These are phyloP conservation scores for Tiliacea aurago DNA, from an alignment of 2,888 invertebrate species.

Conservation along the genomic window DNA sequence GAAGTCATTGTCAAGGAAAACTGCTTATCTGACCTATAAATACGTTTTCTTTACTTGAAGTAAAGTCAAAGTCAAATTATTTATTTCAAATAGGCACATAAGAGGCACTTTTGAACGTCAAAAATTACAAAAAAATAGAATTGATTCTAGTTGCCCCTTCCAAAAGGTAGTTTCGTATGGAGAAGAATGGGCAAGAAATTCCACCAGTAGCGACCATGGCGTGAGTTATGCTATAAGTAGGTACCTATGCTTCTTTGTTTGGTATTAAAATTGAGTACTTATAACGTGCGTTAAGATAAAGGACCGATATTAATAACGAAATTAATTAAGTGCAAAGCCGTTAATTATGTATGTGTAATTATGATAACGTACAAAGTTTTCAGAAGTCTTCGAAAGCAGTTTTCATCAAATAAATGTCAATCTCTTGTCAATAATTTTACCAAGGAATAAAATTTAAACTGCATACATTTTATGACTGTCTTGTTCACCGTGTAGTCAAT, in stretches of 20 bases:
- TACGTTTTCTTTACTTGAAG: neutral
- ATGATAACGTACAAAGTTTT: neutral
- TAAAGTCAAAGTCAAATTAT: too few species aligned
- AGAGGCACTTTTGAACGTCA: too few species aligned
- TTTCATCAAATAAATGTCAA: neutral
- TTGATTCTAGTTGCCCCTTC: too few species aligned
- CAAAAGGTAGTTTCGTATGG: too few species aligned
- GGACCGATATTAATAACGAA: neutral
- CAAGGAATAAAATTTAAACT: neutral
- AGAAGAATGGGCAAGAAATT: too few species aligned
- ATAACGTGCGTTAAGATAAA: neutral
- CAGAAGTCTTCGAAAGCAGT: too few species aligned
- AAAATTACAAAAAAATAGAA: too few species aligned
- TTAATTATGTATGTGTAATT: neutral
- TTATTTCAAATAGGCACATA: too few species aligned
- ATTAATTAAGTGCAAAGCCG: neutral
- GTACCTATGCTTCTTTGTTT: neutral
- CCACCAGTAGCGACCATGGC: too few species aligned
- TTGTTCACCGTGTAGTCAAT: neutral
- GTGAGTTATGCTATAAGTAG: neutral
- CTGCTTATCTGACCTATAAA: neutral
- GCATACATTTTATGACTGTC: neutral
- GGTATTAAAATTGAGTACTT: neutral
- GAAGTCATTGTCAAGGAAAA: conserved; percentile 16
- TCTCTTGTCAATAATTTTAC: neutral